Percentiles rank a stretch among this genome's conserved stretches.
phyloP scores from a whole-genome alignment of 2,797 vertebrate genomes.

The Limosa lapponica region DNA sequence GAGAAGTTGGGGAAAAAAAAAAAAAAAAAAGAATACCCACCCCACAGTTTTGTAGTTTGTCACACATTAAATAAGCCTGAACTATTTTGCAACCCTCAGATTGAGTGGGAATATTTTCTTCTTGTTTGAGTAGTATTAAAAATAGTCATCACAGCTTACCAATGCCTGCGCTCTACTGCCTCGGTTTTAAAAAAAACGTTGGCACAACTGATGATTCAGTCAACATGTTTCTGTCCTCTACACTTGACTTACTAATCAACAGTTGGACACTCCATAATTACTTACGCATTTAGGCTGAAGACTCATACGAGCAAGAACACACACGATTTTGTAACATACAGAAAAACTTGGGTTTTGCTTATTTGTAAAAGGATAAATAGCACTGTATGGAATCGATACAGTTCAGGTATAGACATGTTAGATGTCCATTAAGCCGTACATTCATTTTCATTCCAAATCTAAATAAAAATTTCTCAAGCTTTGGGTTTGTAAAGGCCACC shows the following conservation, averaged over 20 bases:
- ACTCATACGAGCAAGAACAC: neutral
- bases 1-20: neutral
- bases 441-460: neutral
- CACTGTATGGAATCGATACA: neutral
- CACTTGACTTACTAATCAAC: neutral
- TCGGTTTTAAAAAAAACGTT: neutral
- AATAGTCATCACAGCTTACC: constrained; percentile 35
- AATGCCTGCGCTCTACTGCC: neutral
- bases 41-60: neutral
- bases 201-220: constrained; percentile 26
- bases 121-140: constrained; percentile 37
- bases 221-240: constrained; percentile 10
- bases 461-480: neutral
- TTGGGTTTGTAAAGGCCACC: neutral
- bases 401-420: neutral
- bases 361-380: neutral
- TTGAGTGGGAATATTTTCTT: constrained; percentile 22
- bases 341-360: neutral
- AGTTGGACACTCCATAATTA: constrained; percentile 15
- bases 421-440: neutral
- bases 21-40: too few species aligned
- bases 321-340: neutral
- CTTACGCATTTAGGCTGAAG: neutral
- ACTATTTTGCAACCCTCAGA: constrained; percentile 40
- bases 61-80: constrained; percentile 7